A percentile compares a stretch with the other conserved stretches of the same genome.
Conservation (phyloP, 1,140 invertebrate species). For the Tyrophagus putrescentiae region DNA sequence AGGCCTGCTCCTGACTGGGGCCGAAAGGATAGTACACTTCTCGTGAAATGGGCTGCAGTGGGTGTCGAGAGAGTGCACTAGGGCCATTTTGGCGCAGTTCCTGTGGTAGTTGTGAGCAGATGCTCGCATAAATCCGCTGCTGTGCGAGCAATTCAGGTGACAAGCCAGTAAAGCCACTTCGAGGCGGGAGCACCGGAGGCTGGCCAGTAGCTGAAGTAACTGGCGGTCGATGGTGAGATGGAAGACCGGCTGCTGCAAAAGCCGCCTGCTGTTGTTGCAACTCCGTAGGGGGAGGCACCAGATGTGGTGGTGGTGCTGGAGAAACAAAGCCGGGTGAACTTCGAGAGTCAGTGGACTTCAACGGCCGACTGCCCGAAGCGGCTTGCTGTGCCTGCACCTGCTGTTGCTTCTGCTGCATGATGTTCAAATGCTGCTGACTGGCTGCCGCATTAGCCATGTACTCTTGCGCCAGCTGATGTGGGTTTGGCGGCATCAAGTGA, state of each 20-base stretch:
- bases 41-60: too few relatives aligned
- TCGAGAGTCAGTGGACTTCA: neutral
- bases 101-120: too few relatives aligned
- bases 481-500: slow-evolving; percentile 13
- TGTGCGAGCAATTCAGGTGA: too few relatives aligned
- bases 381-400: neutral
- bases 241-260: neutral
- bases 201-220: neutral
- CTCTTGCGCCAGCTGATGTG: slow-evolving; percentile 14
- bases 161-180: too few relatives aligned
- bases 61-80: too few relatives aligned
- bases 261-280: slow-evolving; percentile 20
- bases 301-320: slow-evolving; percentile 3
- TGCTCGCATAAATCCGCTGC: too few relatives aligned
- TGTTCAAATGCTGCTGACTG: slow-evolving; percentile 14
- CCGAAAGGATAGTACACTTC: too few relatives aligned
- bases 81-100: too few relatives aligned
- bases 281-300: neutral
- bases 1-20: too few relatives aligned
- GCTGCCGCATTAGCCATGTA: too few relatives aligned
- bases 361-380: too few relatives aligned
- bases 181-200: neutral
- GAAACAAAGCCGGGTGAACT: neutral
- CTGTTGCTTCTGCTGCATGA: slow-evolving; percentile 24
- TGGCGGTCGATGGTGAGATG: neutral